Percentiles rank a stretch among this genome's conserved stretches.
Evolutionary conservation across 2,797 vertebrate genomes (phyloP).

Genomic region (Emydoidea blandingii): DNA sequence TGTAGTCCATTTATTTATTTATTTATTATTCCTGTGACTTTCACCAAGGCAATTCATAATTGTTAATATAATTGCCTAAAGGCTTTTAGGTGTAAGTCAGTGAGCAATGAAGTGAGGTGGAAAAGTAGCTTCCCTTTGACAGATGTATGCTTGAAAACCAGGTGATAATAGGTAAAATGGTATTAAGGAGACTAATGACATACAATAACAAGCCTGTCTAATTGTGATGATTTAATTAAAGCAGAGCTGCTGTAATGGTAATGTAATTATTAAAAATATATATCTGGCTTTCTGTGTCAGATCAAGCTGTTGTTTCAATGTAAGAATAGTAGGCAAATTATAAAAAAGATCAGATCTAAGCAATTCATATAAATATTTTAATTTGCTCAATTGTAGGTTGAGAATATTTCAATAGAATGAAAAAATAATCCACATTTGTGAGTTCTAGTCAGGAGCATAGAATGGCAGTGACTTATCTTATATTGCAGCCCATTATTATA

Average conservation of each 20-base stretch:
- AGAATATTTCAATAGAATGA: not conserved
- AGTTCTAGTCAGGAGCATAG: not conserved
- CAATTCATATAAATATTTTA: slow-evolving; percentile 23
- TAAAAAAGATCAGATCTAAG: slow-evolving; percentile 13
- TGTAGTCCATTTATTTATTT: not conserved
- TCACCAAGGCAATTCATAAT: slow-evolving; percentile 47
- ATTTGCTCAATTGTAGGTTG: not conserved
- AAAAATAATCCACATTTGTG: not conserved
- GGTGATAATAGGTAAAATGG: slow-evolving; percentile 68
- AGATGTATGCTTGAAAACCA: slow-evolving; percentile 73
- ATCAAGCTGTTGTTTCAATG: slow-evolving; percentile 14
- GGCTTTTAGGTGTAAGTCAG: slow-evolving; percentile 67
- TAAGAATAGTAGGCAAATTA: not conserved
- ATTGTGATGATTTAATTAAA: slow-evolving; percentile 78
- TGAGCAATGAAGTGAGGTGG: slow-evolving; percentile 58
- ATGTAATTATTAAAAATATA: slow-evolving; percentile 50
- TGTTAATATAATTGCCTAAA: slow-evolving; percentile 67
- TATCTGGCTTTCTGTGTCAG: slow-evolving; percentile 45
- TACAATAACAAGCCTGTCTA: slow-evolving; percentile 72
- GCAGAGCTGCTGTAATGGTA: slow-evolving; percentile 37
- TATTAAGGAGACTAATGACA: slow-evolving; percentile 76
- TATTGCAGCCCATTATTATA: not conserved
- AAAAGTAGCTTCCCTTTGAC: slow-evolving; percentile 59
- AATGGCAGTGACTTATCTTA: not conserved
- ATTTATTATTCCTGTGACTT: slow-evolving; percentile 40